Base-by-base conservation (phyloP, 2,113 vertebrate species). In the Setophaga petechia region DNA sequence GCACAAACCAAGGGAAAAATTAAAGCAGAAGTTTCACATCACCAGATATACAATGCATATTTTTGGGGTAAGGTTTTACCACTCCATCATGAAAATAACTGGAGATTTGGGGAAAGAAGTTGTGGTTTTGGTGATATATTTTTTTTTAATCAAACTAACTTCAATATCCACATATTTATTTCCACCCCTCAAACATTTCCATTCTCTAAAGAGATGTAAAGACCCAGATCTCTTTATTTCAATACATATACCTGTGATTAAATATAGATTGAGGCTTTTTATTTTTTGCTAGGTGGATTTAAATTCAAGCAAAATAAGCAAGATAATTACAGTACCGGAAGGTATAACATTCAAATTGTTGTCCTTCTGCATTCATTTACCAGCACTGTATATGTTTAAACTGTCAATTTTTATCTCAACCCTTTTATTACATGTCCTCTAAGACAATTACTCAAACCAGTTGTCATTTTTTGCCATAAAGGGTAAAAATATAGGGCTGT, bases 41-140 rank as follows among this genome's bases (percentile, higher is more conserved):
- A 62, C 3, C 9, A 69, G 14, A 54, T 2, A 0, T 5, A 54
- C 2, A 19, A 62, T 27, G 12, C 9, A 12, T 54, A 7, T 52
- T 71, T 47, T 44, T 62, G 0, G 2, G 4, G 3, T 31, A 49
- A 43, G 12, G 6, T 14, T 4, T 35, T n/a, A 61, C 11, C 6
- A 28, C 7, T 73, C 17, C 5, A 30, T 58, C 35, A 37, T 22
- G 21, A 66, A 89, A 81, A 24, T 31, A 71, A 52, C 19, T 49
- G 37, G 14, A 57, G 21, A 58, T 47, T 7, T 61, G 4, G 4
- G 5, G 28, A 15, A 83, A 22, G 2, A 5, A 44, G 2, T 11
- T 79, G 13, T 35, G 8, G 6, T 10, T 73, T 68, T 52, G 12
- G 7, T 41, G 41, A 76, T 52, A 39, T 39, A 37, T 39, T 37